A percentile compares a stretch with the other conserved stretches of the same genome.
These are phyloP conservation scores for Ochropleura plecta DNA, from an alignment of 2,888 invertebrate genomes.

Conservation along the genomic window DNA sequence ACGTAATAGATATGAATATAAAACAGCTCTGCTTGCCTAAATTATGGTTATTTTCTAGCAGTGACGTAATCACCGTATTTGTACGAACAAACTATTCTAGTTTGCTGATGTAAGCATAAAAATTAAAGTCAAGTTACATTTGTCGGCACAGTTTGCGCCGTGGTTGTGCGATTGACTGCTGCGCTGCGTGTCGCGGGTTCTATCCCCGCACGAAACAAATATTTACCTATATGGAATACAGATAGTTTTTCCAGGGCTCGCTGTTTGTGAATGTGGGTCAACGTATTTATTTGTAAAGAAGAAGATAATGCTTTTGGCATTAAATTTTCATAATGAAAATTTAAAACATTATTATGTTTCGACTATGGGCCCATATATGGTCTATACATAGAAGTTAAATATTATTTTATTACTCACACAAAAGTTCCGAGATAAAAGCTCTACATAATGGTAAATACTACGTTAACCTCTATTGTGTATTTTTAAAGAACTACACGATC, in stretches of 20 bases:
- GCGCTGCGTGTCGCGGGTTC: too few species aligned
- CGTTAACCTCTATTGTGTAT: too few species aligned
- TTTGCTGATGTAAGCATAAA: slow-evolving; percentile 9
- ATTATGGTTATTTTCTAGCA: not conserved
- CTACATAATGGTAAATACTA: too few species aligned
- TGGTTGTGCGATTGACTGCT: too few species aligned
- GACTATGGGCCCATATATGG: not conserved
- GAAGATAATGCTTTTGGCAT: not conserved
- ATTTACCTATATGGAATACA: too few species aligned
- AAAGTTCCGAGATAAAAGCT: not conserved
- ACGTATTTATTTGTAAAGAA: too few species aligned
- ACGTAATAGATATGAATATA: slow-evolving; percentile 5
- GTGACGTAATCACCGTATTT: slow-evolving; percentile 12
- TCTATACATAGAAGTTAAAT: not conserved
- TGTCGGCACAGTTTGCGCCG: too few species aligned
- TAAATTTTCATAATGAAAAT: too few species aligned
- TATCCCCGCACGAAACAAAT: too few species aligned
- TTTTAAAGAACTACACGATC: too few species aligned
- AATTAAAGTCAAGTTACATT: not conserved
- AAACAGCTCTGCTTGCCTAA: slow-evolving; percentile 9
- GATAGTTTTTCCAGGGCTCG: too few species aligned
- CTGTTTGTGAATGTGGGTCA: too few species aligned
- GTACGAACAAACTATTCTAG: slow-evolving; percentile 6
- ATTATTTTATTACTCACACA: not conserved
- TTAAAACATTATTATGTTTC: not conserved